Evolutionary conservation across 2,797 vertebrate genomes (phyloP), one percentile per base, ranked within the genome.

Genomic region (Austrolebias charrua): DNA sequence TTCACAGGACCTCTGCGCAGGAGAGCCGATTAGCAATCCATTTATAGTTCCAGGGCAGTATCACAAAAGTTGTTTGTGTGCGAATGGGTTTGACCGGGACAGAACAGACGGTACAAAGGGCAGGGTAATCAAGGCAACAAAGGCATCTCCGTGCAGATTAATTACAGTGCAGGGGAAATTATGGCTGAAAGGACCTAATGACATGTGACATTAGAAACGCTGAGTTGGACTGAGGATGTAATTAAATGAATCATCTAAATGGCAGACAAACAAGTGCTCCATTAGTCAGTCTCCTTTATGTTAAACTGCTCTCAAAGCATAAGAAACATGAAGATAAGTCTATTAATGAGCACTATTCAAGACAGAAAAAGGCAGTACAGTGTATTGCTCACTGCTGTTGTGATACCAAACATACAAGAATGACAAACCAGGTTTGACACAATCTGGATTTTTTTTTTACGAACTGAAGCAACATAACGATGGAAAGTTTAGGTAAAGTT

Each of bases 231-330:
- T 84, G 75, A 62, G 57, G 59, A 80, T 76, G 65, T 86, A 86
- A 89, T 88, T 80, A 80, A 50, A 81, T 78, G 68, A 89, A 81
- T 86, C 61, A 81, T 63, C 60, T 44, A n/a, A 59, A 73, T 52
- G 44, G 46, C 49, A 63, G 19, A 40, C 77, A 79, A 68, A 72
- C 43, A 72, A 66, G 40, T 63, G 40, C 63, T 73, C 50, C 60
- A 54, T 76, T 70, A 63, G 65, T 76, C 55, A 59, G 29, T 14
- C 4, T 63, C 62, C 49, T 76, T 18, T 3, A 28, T 62, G 29
- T 53, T 49, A 57, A 47, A 19, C 24, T 46, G 51, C 6, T 44
- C 55, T 38, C 1, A 46, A 48, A 58, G 35, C 20, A 44, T 4
- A 42, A 7, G 15, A 10, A 44, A 19, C n/a, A 61, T 60, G 3